Percentiles rank a stretch among this genome's conserved stretches.
Evolutionary conservation across 2,113 vertebrate genomes (phyloP).

Genomic region (Scalopus aquaticus): DNA sequence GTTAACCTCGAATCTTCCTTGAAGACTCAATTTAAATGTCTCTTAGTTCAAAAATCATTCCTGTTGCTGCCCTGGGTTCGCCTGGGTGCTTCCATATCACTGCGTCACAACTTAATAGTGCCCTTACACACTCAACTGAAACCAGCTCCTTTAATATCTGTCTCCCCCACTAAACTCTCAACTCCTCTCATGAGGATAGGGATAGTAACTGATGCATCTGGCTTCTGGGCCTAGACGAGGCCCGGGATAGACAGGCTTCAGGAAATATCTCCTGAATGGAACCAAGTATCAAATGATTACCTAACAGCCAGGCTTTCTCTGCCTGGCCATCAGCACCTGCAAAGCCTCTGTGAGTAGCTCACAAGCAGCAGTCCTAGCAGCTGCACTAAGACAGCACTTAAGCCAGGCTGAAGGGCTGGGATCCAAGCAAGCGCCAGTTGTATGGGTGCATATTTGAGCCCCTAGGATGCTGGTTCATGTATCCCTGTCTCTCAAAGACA

Average conservation of each 20-base stretch:
- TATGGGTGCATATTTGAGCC: neutral
- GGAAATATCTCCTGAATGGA: slow-evolving; percentile 6
- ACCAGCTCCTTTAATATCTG: neutral
- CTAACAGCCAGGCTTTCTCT: neutral
- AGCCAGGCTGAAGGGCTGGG: neutral
- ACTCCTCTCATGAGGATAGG: neutral
- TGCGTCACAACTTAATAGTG: slow-evolving; percentile 11
- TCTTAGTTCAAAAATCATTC: neutral
- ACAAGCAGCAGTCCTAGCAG: neutral
- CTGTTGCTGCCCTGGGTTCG: neutral
- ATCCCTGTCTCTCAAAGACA: slow-evolving; percentile 7
- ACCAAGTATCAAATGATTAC: neutral
- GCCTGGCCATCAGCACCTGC: neutral
- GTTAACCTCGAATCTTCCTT: slow-evolving; percentile 10
- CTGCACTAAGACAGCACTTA: neutral
- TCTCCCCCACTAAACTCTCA: neutral
- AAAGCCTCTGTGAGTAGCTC: neutral
- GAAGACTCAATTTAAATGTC: slow-evolving; percentile 1
- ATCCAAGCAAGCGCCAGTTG: neutral
- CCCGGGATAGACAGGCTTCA: neutral
- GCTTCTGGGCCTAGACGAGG: neutral
- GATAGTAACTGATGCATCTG: neutral
- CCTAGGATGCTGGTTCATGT: neutral
- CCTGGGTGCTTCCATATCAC: neutral
- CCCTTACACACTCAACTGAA: slow-evolving; percentile 4